Percentiles rank a stretch among this genome's conserved stretches.
phyloP scores from a whole-genome alignment of 2,888 invertebrate species.

The Diachrysia chrysitis region DNA sequence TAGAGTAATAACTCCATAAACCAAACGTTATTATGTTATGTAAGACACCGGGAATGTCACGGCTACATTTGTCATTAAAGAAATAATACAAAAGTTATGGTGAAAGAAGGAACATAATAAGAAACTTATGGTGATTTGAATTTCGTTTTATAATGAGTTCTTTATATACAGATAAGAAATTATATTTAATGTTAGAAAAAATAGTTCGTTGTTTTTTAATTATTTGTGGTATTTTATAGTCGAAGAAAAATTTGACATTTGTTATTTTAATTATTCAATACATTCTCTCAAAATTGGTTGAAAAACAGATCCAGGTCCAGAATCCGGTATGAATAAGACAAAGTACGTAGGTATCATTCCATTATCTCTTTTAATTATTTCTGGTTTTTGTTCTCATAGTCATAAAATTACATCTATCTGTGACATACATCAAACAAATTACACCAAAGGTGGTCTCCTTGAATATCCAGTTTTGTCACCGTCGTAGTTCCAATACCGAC shows the following conservation, averaged over 20 bases:
- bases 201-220: too few species aligned
- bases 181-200: too few species aligned
- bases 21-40: constrained; percentile 24
- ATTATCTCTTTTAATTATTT: too few species aligned
- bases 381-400: neutral
- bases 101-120: neutral
- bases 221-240: too few species aligned
- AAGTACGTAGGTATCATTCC: too few species aligned
- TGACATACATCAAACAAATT: constrained; percentile 28
- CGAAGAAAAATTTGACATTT: too few species aligned
- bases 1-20: constrained; percentile 12
- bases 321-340: too few species aligned
- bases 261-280: too few species aligned
- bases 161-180: neutral
- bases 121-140: constrained; percentile 13
- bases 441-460: constrained; percentile 24
- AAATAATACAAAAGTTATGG: constrained; percentile 9
- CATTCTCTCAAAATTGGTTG: too few species aligned
- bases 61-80: constrained; percentile 6
- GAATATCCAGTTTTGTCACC: constrained; percentile 49
- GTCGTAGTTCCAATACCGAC: constrained; percentile 14
- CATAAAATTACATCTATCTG: neutral
- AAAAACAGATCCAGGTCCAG: too few species aligned
- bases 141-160: constrained; percentile 1
- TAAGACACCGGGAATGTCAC: constrained; percentile 34